phyloP scores from a whole-genome alignment of 53 echinoderm and acorn worm species.

The Echinarachnius parma region DNA sequence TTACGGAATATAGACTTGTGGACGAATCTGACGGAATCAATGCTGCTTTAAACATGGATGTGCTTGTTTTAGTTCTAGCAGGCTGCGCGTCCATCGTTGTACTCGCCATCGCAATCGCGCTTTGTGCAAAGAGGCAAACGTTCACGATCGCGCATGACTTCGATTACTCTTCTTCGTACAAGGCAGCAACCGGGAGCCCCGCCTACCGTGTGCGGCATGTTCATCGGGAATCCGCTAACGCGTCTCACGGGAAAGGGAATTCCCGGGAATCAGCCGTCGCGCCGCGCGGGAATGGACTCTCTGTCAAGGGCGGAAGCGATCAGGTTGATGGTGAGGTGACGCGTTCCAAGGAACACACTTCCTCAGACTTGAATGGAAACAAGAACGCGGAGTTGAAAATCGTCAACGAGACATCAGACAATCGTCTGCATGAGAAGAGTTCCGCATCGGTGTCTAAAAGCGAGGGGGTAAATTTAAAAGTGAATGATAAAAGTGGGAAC shows the following conservation, averaged over 20 bases:
- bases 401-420: constrained; percentile 2
- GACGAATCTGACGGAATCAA: no score
- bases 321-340: neutral
- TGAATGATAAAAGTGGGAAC: neutral
- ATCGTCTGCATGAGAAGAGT: neutral
- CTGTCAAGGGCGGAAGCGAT: neutral
- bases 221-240: neutral
- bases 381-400: neutral
- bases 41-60: constrained; percentile 13
- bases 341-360: neutral
- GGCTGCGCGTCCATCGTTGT: neutral
- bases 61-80: neutral
- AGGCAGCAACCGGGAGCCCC: neutral
- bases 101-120: neutral
- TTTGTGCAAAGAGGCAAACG: constrained; percentile 24
- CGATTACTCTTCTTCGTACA: neutral
- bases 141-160: constrained; percentile 27
- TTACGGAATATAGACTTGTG: no score
- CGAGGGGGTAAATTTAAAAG: neutral
- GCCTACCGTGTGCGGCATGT: constrained; percentile 19
- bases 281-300: neutral
- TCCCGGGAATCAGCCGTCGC: constrained; percentile 9
- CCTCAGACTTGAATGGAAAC: constrained; percentile 2
- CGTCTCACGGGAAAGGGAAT: neutral
- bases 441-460: neutral